Base-by-base conservation (phyloP, 2,888 invertebrate species). In the Melanostoma scalare region DNA sequence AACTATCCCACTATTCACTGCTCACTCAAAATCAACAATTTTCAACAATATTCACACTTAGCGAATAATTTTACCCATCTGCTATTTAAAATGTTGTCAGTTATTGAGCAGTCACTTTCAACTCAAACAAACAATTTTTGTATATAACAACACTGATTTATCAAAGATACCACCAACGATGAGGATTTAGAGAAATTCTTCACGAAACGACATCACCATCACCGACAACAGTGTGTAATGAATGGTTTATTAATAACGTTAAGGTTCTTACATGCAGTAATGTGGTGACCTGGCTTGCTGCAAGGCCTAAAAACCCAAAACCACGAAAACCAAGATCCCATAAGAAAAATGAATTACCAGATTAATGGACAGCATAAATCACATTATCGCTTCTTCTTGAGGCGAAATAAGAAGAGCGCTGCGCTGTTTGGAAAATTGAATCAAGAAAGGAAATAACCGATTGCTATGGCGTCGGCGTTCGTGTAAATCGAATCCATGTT, bases 351-450 rank as follows among this genome's bases (percentile, higher is more conserved):
- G 90, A 90, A 90, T 90, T 90, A 90, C 90, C 90, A 90, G 90
- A 90, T 90, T 90, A 90, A 90, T 90, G 90, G 90, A 89, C 88
- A 87, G 88, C 88, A 90, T 90, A 90, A 90, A 90, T 90, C 90
- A 90, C 90, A 90, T 90, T 90, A 90, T 90, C 90, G 90, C 90
- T 90, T 90, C 90, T 86, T 85, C 86, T 79, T 85, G 72, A 76
- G 48, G 74, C 55, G 48, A 58, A 75, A 52, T 46, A 72, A 67
- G 56, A 63, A 20, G 20, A 20, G 20, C 20, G 20, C 20, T 20
- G 50, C 78, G 44, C 30, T 55, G 50, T 56, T 73, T 60, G 48
- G 53, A 44, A 40, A 40, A 8, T 58, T 61, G 53, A 60, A 72
- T 72, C 72, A 6, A 50, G 50, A 77, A 56, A 77, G 58, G 58